These are phyloP conservation scores for Macaria liturata DNA, from an alignment of 2,888 invertebrate genomes.

Conservation along the genomic window DNA sequence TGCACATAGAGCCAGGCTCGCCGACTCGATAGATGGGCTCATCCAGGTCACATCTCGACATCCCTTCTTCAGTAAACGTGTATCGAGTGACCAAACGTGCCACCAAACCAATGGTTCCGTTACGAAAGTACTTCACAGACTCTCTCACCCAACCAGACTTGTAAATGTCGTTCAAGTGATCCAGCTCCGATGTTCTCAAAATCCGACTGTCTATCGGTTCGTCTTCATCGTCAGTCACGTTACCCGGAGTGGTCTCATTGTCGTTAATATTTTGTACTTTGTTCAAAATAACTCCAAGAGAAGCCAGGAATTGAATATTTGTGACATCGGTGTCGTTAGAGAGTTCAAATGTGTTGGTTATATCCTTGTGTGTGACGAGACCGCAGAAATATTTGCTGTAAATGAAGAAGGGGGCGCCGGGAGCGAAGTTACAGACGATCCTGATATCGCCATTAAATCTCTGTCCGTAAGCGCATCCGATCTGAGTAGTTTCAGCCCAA, in stretches of 20 bases:
- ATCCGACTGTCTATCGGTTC: background rate
- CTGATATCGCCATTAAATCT: conserved; percentile 56
- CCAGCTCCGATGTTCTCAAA: conserved; percentile 46
- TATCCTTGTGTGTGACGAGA: conserved; percentile 49
- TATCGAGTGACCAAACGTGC: conserved; percentile 64
- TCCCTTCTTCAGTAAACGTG: conserved; percentile 53
- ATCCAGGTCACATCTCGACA: conserved; percentile 57
- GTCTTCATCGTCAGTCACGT: too few species aligned
- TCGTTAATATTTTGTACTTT: conserved; percentile 17
- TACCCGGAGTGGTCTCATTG: background rate
- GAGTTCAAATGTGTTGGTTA: conserved; percentile 28
- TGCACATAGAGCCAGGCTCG: conserved; percentile 57
- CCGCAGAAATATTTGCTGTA: conserved; percentile 63
- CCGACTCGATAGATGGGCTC: conserved; percentile 60
- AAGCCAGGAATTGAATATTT: conserved; percentile 39
- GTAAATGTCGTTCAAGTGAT: conserved; percentile 53
- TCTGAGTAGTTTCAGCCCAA: conserved; percentile 68
- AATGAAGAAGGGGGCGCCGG: conserved; percentile 65
- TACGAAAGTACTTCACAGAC: conserved; percentile 36
- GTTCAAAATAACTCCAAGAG: conserved; percentile 45
- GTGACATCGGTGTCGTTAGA: conserved; percentile 32
- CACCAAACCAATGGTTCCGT: conserved; percentile 56
- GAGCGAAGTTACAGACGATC: conserved; percentile 70
- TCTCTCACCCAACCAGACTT: conserved; percentile 48
- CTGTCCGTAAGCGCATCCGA: conserved; percentile 68